Percentiles rank a stretch among this genome's conserved stretches.
Conservation (phyloP, 2,797 vertebrate species). For the Enteromius viviparus region DNA sequence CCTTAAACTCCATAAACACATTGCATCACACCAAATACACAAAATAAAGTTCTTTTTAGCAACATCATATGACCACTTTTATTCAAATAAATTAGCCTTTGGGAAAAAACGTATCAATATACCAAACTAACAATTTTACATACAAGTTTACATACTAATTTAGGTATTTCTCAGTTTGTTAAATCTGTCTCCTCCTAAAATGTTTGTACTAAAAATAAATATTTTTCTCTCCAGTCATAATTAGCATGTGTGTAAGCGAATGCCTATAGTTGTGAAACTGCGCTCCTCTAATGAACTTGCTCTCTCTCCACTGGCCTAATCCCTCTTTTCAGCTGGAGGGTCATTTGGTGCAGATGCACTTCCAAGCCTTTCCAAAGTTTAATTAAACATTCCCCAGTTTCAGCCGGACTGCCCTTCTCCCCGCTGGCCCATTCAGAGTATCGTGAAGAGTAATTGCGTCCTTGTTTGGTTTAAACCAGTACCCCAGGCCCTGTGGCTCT, state of each 20-base stretch:
- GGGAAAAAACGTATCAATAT: neutral
- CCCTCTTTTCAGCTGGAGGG: constrained; percentile 62
- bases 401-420: constrained; percentile 57
- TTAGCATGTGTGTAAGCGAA: neutral
- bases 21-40: no score
- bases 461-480: constrained; percentile 65
- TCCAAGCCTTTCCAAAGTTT: constrained; percentile 65
- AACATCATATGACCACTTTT: no score
- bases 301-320: constrained; percentile 63
- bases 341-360: constrained; percentile 66
- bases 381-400: constrained; percentile 67
- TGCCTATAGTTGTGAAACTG: constrained; percentile 43
- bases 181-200: neutral
- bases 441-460: constrained; percentile 64
- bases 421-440: constrained; percentile 53
- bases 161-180: neutral
- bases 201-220: neutral
- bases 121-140: neutral
- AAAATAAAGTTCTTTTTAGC: no score
- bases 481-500: constrained; percentile 45
- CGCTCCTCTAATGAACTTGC: constrained; percentile 58
- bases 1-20: no score
- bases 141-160: neutral
- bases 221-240: neutral
- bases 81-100: neutral